Evolutionary conservation across 2,888 invertebrate species (phyloP).

Genomic region (Lamellibrachia columna): DNA sequence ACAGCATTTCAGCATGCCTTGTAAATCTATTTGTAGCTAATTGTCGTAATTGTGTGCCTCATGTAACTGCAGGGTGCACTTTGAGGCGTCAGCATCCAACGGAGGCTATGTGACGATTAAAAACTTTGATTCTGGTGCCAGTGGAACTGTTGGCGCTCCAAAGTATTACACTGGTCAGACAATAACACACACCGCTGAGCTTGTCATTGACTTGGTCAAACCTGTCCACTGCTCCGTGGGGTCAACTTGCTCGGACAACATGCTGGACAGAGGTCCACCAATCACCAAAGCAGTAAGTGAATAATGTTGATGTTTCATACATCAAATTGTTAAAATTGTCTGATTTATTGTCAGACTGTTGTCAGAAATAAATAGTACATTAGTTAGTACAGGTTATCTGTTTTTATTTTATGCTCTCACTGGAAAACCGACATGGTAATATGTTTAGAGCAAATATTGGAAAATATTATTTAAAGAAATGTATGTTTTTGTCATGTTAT

Average conservation of each 20-base stretch:
- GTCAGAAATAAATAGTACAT: too few relatives aligned
- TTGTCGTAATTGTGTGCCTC: not conserved
- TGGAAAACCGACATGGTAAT: too few relatives aligned
- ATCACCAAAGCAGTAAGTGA: slow-evolving; percentile 13
- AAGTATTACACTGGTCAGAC: slow-evolving; percentile 19
- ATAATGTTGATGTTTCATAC: not conserved
- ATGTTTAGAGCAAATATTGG: too few relatives aligned
- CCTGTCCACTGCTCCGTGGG: slow-evolving; percentile 13
- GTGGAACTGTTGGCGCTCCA: not conserved
- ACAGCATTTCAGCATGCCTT: too few relatives aligned
- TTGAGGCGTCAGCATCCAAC: slow-evolving; percentile 14
- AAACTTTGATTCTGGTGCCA: too few relatives aligned
- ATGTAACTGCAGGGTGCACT: not conserved
- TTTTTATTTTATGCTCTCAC: too few relatives aligned
- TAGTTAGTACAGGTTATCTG: too few relatives aligned
- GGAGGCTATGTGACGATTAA: slow-evolving; percentile 17
- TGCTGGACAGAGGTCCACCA: slow-evolving; percentile 21
- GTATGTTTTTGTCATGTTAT: too few relatives aligned
- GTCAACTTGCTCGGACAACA: not conserved
- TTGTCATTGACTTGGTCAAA: not conserved
- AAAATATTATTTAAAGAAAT: too few relatives aligned
- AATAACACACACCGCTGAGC: slow-evolving; percentile 18
- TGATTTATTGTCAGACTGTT: too few relatives aligned
- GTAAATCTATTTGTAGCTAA: too few relatives aligned
- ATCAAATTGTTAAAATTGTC: not conserved